Conservation (phyloP, 1,140 invertebrate genomes). For the Brachionus sp. region DNA sequence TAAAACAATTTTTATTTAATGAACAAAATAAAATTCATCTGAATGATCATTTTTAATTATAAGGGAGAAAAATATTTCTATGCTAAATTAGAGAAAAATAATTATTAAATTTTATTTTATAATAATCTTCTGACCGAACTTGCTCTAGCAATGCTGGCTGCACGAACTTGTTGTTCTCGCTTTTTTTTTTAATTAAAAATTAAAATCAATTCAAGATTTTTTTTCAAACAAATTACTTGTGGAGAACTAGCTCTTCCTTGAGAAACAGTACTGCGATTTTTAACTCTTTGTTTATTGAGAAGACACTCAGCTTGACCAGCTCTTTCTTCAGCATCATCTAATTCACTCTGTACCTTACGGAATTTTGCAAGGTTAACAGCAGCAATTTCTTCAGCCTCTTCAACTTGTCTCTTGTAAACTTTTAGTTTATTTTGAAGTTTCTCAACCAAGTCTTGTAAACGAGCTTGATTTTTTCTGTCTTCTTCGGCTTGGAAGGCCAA, state of each 20-base stretch:
- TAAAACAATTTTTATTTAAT: background rate
- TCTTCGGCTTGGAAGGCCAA: slow-evolving; percentile 90
- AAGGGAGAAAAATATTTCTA: background rate
- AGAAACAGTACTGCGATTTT: slow-evolving; percentile 73
- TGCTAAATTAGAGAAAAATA: background rate
- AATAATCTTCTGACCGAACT: slow-evolving; percentile 1
- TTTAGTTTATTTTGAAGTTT: slow-evolving; percentile 99
- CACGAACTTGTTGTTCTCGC: background rate
- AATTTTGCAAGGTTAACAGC: slow-evolving; percentile 98
- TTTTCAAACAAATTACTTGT: no score
- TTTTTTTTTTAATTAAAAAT: background rate
- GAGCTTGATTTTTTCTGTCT: slow-evolving; percentile 94
- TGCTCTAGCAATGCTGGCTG: background rate
- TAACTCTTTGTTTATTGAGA: slow-evolving; percentile 93
- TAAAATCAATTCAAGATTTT: no score
- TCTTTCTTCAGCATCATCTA: slow-evolving; percentile 90
- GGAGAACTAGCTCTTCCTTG: background rate
- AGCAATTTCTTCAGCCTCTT: slow-evolving; percentile 97
- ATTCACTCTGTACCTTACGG: slow-evolving; percentile 73
- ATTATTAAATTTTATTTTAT: background rate
- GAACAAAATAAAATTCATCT: background rate
- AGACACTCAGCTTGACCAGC: slow-evolving; percentile 95
- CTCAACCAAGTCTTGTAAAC: slow-evolving; percentile 95
- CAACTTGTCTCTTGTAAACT: slow-evolving; percentile 98
- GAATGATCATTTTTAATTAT: background rate